Evolutionary conservation across 2,113 vertebrate genomes (phyloP).

Genomic region (Perognathus longimembris): DNA sequence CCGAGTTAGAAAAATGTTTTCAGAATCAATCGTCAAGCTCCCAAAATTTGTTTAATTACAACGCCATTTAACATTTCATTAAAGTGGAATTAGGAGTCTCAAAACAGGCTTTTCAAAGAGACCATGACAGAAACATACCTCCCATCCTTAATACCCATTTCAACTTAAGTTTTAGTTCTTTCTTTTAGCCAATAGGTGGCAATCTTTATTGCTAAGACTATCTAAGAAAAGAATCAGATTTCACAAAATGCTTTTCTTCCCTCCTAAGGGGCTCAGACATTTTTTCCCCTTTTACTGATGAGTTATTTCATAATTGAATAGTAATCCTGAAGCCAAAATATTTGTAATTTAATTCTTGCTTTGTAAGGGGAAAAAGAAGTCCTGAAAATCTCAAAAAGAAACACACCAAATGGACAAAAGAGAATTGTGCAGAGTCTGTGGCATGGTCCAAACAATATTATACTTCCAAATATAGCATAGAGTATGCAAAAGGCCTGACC

Average conservation of each 20-base stretch:
- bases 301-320: conserved; percentile 46
- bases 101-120: conserved; percentile 23
- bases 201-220: conserved; percentile 54
- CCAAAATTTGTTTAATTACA: conserved; percentile 52
- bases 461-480: background rate
- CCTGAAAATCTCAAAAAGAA: conserved; percentile 22
- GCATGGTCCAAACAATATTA: background rate
- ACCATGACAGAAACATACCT: background rate
- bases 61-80: conserved; percentile 37
- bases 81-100: conserved; percentile 38
- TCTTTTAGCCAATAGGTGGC: conserved; percentile 74
- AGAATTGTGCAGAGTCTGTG: background rate
- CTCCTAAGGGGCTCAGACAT: background rate
- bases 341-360: background rate
- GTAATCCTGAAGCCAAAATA: conserved; percentile 43
- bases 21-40: conserved; percentile 33
- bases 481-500: background rate
- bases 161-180: conserved; percentile 48
- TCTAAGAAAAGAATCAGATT: background rate
- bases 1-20: conserved; percentile 8
- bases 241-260: background rate
- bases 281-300: background rate
- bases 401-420: background rate
- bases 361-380: conserved; percentile 5
- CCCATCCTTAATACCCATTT: background rate